Conservation (phyloP, 37 sponge, comb jelly and placozoan species). For the Halichondria panicea region DNA sequence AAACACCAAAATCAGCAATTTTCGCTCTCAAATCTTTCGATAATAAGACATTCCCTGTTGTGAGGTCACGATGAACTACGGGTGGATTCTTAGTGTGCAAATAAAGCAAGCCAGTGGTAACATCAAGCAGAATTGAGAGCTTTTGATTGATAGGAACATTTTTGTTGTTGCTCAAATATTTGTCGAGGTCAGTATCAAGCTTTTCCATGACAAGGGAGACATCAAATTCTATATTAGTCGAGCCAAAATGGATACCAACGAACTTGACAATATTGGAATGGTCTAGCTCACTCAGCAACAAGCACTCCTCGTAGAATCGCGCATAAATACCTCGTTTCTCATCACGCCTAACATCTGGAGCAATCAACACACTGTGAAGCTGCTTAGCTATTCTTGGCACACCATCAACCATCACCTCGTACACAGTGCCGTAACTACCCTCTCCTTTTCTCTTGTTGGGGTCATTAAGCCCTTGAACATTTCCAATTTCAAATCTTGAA, state of each 20-base stretch:
- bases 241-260: neutral
- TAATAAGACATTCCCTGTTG: neutral
- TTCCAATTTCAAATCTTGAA: too few relatives aligned
- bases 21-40: neutral
- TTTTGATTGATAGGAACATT: neutral
- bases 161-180: neutral
- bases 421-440: neutral
- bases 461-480: too few relatives aligned
- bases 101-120: neutral
- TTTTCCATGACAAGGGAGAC: neutral
- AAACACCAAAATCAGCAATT: neutral
- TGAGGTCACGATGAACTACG: conserved; percentile 1
- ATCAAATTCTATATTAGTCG: neutral
- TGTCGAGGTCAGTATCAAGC: neutral
- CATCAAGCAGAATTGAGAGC: neutral
- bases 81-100: neutral
- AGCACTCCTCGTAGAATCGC: conserved; percentile 1
- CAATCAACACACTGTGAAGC: neutral
- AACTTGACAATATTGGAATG: conserved; percentile 1
- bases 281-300: neutral
- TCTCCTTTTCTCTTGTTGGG: too few relatives aligned
- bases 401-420: neutral
- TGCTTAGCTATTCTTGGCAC: neutral
- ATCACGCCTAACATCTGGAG: neutral
- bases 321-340: neutral